Percentiles rank a stretch among this genome's conserved stretches.
Conservation (phyloP, 2,113 vertebrate genomes). For the Melanocharis versteri region DNA sequence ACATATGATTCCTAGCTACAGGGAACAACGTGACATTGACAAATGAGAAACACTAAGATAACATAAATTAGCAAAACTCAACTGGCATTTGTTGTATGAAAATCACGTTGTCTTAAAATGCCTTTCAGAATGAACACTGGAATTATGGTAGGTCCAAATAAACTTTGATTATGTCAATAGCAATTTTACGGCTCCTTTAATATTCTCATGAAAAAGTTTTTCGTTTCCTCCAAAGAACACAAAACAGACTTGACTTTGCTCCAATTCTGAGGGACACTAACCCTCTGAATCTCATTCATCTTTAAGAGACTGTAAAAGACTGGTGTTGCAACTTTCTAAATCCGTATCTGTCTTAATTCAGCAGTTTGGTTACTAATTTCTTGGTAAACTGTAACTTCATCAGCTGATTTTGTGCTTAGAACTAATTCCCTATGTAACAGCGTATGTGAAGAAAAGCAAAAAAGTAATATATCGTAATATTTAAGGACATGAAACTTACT, state of each 20-base stretch:
- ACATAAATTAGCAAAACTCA: neutral
- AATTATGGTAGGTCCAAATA: constrained; percentile 2
- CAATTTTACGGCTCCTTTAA: constrained; percentile 12
- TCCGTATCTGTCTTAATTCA: constrained; percentile 9
- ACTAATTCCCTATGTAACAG: neutral
- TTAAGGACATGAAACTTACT: constrained; percentile 82
- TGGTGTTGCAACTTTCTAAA: neutral
- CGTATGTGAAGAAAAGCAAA: neutral
- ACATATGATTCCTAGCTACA: neutral
- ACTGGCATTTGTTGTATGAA: neutral
- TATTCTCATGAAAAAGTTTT: neutral
- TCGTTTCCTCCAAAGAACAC: neutral
- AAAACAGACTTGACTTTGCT: constrained; percentile 1
- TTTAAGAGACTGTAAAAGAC: neutral
- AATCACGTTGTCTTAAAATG: neutral
- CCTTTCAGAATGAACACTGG: constrained; percentile 15
- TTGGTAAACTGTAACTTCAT: neutral
- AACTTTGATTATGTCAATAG: neutral
- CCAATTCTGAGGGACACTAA: neutral
- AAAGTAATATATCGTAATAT: neutral
- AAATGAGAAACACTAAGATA: constrained; percentile 24
- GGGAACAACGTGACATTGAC: neutral
- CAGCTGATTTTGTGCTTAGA: neutral
- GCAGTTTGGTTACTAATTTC: neutral
- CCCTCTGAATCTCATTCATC: neutral